Conservation (phyloP, 92 coral and sea anemone species). For the Isaurus tuberculatus region DNA sequence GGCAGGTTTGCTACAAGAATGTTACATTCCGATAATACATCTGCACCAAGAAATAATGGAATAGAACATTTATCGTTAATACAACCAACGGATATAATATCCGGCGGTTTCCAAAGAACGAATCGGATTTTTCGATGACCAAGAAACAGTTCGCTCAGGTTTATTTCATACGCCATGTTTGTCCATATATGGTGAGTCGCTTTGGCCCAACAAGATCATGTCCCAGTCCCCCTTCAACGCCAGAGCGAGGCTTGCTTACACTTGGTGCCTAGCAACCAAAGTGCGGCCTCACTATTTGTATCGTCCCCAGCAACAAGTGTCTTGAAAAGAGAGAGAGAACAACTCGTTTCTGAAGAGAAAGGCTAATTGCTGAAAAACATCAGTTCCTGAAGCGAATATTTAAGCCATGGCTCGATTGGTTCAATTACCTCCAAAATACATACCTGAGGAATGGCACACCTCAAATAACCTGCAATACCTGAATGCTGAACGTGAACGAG, state of each 20-base stretch:
- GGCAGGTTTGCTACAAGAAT: conserved; percentile 79
- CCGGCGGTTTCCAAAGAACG: conserved; percentile 63
- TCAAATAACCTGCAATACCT: conserved; percentile 88
- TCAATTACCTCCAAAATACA: conserved; percentile 94
- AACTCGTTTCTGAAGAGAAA: neutral
- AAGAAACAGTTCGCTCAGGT: conserved; percentile 62
- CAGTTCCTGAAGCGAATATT: neutral
- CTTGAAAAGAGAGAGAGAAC: conserved; percentile 13
- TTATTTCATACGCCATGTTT: conserved; percentile 59
- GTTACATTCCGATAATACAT: conserved; percentile 81
- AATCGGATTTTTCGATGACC: conserved; percentile 78
- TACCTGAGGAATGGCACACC: conserved; percentile 97
- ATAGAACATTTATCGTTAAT: conserved; percentile 39
- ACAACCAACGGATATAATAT: conserved; percentile 40
- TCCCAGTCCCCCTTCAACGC: conserved; percentile 20
- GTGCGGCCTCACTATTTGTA: conserved; percentile 18
- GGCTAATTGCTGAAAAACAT: neutral
- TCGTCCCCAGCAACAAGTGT: conserved; percentile 50
- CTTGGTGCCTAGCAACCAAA: conserved; percentile 48
- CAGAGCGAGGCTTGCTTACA: conserved; percentile 68
- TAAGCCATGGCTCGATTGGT: conserved; percentile 87
- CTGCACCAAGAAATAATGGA: conserved; percentile 88
- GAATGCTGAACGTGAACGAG: conserved; percentile 91
- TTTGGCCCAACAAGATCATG: neutral
- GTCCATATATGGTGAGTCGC: neutral